Evolutionary conservation across 1,140 invertebrate genomes (phyloP), one percentile per base, ranked within the genome.

Genomic region (Eueides isabella): DNA sequence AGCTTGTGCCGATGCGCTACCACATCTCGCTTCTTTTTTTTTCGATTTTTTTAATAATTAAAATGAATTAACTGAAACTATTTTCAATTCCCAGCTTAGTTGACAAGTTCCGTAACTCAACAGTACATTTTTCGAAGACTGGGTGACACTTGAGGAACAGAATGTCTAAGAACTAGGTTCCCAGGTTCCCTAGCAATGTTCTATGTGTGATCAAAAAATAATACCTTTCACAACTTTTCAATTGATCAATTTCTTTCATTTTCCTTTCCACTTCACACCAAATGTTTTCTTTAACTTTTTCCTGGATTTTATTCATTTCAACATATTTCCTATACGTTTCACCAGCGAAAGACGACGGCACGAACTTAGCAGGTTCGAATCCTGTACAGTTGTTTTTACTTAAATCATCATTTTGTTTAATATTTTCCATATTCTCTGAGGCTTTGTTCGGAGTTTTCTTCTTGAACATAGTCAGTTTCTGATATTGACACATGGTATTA

Each of bases 321-420:
- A 85, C 16, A 72, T 65, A 86, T 19, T 82, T 83, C 14, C 79
- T 78, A 44, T 89, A 90, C 74, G 84, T 88, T 28, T 86, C 80
- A 35, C 72, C 74, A 0, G 87, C 85, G 6, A 66, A 64, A 2
- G 61, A 7, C 0, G 86, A 85, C 19, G 89, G 89, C 23, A 72
- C 78, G 63, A 82, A 88, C 1, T 61, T 26, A 41, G 44, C 73
- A 9, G 71, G 65, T 29, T 73, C 11, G 9, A 23, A 55, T 23
- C 5, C 9, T 19, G 9, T 26, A 23, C 19, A 26, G 4, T 55
- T 16, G 1, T n/a, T 55, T 23, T 55, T 6, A 55, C 9, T 55
- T 55, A 55, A 19, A 12, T n/a, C 5, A 2, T 19, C 16, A 55
- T 55, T 55, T 11, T 11, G 7, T 55, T 23, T n/a, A 26, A 55